Percentiles rank a stretch among this genome's conserved stretches.
These are phyloP conservation scores for Bothrops alternatus DNA, from an alignment of 2,797 vertebrate genomes.

Conservation along the genomic window DNA sequence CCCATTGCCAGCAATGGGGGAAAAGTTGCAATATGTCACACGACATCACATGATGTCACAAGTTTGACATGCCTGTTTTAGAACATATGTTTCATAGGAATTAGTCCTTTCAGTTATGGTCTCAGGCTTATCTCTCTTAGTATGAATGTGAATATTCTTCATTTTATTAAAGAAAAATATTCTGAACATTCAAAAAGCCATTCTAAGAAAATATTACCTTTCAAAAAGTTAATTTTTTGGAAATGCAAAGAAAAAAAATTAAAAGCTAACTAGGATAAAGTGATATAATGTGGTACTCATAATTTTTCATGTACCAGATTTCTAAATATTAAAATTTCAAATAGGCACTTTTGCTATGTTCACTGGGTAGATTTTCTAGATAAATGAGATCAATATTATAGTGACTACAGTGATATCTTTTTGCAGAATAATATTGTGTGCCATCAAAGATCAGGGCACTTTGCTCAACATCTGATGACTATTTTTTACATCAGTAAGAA, in stretches of 20 bases:
- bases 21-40: too few relatives aligned
- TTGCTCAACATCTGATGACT: neutral
- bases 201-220: neutral
- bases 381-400: slow-evolving; percentile 2
- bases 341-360: neutral
- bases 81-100: neutral
- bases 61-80: neutral
- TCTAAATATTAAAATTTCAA: neutral
- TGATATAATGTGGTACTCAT: neutral
- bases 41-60: too few relatives aligned
- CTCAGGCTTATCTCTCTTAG: neutral
- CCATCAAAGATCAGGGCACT: neutral
- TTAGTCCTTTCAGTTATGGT: neutral
- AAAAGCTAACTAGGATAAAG: neutral
- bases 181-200: neutral
- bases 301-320: neutral
- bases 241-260: neutral
- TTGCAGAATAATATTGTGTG: neutral
- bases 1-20: too few relatives aligned
- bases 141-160: neutral
- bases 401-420: neutral
- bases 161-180: neutral
- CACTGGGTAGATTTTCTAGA: neutral
- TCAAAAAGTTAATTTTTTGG: neutral
- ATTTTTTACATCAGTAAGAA: neutral